Conservation (phyloP, 2,888 invertebrate genomes). For the Hypomecis atomaria region DNA sequence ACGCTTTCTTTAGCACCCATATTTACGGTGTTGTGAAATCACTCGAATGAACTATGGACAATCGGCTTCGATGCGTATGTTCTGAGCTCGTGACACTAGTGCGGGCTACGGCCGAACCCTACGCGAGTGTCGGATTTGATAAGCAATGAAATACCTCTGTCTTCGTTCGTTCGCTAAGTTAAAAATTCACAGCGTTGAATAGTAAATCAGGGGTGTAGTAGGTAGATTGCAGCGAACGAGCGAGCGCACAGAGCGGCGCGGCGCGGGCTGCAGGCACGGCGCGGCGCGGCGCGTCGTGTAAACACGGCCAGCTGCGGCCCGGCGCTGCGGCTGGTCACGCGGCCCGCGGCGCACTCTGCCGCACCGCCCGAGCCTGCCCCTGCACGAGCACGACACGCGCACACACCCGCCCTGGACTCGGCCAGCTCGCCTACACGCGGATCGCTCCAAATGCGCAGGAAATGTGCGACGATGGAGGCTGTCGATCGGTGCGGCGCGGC, state of each 20-base stretch:
- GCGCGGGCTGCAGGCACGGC: constrained; percentile 43
- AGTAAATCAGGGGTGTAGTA: constrained; percentile 72
- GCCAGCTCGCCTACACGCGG: constrained; percentile 31
- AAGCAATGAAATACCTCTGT: constrained; percentile 81
- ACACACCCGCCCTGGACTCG: constrained; percentile 13
- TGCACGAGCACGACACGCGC: constrained; percentile 6
- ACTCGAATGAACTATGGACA: constrained; percentile 78
- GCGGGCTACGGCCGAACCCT: constrained; percentile 76
- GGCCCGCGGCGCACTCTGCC: constrained; percentile 41
- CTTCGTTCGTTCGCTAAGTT: constrained; percentile 74
- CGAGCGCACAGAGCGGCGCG: constrained; percentile 54
- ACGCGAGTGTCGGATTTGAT: constrained; percentile 69
- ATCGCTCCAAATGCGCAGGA: constrained; percentile 69
- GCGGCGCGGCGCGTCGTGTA: constrained; percentile 73
- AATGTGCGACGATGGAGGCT: constrained; percentile 62
- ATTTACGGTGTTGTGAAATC: constrained; percentile 80
- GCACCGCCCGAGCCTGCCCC: constrained; percentile 38
- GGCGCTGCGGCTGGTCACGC: constrained; percentile 57
- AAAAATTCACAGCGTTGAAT: constrained; percentile 81
- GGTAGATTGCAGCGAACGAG: constrained; percentile 71
- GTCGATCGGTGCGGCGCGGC: constrained; percentile 58
- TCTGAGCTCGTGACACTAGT: constrained; percentile 79
- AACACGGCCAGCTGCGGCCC: constrained; percentile 77
- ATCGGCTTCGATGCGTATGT: constrained; percentile 78
- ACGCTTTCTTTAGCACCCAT: constrained; percentile 94